phyloP scores from a whole-genome alignment of 1,140 invertebrate genomes.

The Planococcus citri region DNA sequence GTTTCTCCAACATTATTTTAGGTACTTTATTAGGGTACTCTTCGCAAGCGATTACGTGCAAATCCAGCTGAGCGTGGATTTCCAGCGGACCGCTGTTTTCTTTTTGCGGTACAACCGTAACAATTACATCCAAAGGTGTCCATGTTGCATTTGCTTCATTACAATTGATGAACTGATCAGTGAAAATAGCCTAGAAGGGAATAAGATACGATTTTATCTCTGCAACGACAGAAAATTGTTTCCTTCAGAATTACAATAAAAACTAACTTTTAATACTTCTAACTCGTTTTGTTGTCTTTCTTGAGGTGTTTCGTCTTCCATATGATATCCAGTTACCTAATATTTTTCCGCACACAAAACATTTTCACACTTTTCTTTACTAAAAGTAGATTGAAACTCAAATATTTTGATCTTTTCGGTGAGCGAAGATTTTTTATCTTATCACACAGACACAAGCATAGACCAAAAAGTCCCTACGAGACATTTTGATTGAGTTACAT shows the following conservation, averaged over 20 bases:
- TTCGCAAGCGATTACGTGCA: constrained; percentile 50
- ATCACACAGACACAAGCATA: too few relatives aligned
- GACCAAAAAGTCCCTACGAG: too few relatives aligned
- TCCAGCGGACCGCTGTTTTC: constrained; percentile 46
- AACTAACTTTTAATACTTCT: constrained; percentile 27
- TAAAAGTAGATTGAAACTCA: too few relatives aligned
- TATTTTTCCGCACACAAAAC: too few relatives aligned
- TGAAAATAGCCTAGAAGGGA: constrained; percentile 45
- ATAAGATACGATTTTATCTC: not conserved
- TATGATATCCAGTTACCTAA: not conserved
- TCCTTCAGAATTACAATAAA: not conserved
- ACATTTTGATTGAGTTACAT: too few relatives aligned
- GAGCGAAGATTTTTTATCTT: too few relatives aligned
- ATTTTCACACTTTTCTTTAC: too few relatives aligned
- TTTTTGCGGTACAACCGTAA: constrained; percentile 52
- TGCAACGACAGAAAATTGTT: not conserved
- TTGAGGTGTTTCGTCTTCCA: constrained; percentile 25
- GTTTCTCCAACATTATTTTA: constrained; percentile 46
- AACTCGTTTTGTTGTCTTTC: constrained; percentile 28
- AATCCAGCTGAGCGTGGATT: constrained; percentile 49
- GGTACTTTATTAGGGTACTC: constrained; percentile 58
- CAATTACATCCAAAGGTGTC: constrained; percentile 49
- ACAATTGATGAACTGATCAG: constrained; percentile 44
- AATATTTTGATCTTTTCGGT: too few relatives aligned
- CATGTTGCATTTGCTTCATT: constrained; percentile 41